phyloP scores from a whole-genome alignment of 2,797 vertebrate species.

The Poecilia wingei region DNA sequence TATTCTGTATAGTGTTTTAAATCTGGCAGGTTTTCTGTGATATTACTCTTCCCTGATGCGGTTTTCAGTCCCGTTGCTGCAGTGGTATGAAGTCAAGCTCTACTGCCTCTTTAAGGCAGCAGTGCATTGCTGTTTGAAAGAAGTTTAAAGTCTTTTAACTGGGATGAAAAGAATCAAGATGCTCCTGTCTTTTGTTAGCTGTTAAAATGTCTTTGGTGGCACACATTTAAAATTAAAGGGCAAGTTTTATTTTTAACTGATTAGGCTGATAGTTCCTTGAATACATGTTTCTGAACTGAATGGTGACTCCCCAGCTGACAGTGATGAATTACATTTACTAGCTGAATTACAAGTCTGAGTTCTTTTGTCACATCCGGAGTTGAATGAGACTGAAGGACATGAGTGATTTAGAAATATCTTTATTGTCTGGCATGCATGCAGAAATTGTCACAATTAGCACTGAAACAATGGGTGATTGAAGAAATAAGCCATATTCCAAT shows the following conservation, averaged over 20 bases:
- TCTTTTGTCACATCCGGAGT: conserved; percentile 41
- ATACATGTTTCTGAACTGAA: conserved; percentile 41
- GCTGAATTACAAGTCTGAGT: conserved; percentile 50
- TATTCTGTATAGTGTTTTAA: conserved; percentile 10
- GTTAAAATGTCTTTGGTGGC: conserved; percentile 24
- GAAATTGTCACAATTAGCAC: conserved; percentile 65
- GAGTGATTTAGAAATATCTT: conserved; percentile 62
- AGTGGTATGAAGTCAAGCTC: conserved; percentile 24
- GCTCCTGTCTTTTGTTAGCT: conserved; percentile 16
- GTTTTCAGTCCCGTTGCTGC: conserved; percentile 19
- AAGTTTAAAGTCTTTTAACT: not conserved
- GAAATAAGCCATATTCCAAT: conserved; percentile 64
- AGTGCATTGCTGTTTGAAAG: conserved; percentile 16
- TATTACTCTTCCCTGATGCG: conserved; percentile 33
- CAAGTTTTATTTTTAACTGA: conserved; percentile 39
- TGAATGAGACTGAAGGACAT: conserved; percentile 57
- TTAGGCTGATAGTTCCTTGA: conserved; percentile 40
- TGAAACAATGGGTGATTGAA: conserved; percentile 64
- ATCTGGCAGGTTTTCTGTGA: not conserved
- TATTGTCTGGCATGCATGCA: conserved; percentile 51
- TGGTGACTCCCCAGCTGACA: conserved; percentile 44
- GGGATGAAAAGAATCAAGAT: conserved; percentile 17
- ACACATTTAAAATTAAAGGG: conserved; percentile 23
- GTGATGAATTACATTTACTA: conserved; percentile 49
- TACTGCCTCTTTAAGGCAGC: conserved; percentile 29